A percentile compares a stretch with the other conserved stretches of the same genome.
Conservation (phyloP, 2,113 vertebrate species). For the Prietella phreatophila region DNA sequence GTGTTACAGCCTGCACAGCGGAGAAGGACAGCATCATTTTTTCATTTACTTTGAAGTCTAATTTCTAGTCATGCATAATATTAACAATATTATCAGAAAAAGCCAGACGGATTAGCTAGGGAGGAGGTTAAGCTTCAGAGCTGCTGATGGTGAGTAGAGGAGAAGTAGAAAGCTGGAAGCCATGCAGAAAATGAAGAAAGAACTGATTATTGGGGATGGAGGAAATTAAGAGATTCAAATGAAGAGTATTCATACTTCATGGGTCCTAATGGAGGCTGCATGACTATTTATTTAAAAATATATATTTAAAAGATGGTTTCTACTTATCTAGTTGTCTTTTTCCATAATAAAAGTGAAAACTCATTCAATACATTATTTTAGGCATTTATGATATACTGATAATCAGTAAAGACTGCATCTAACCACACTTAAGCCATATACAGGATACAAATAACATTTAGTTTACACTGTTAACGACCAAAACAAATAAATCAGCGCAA, state of each 20-base stretch:
- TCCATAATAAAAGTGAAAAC: not conserved
- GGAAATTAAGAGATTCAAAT: not conserved
- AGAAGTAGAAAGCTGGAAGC: conserved; percentile 55
- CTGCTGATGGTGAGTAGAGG: conserved; percentile 3
- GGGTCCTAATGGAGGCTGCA: not conserved
- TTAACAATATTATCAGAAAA: conserved; percentile 76
- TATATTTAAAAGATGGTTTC: not conserved
- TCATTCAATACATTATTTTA: not conserved
- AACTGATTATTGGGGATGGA: conserved; percentile 30
- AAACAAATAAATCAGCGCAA: not conserved
- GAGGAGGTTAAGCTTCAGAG: conserved; percentile 23
- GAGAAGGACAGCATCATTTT: conserved; percentile 63
- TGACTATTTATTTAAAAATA: not conserved
- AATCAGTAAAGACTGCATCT: not conserved
- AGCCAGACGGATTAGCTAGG: conserved; percentile 53
- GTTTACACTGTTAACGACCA: not conserved
- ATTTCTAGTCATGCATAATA: conserved; percentile 80
- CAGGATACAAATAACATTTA: not conserved
- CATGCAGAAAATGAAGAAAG: conserved; percentile 59
- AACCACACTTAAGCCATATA: not conserved
- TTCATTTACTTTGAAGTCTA: conserved; percentile 76
- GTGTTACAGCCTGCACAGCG: conserved; percentile 43
- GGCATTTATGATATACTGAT: not conserved
- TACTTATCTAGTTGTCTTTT: not conserved
- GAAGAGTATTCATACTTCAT: not conserved